Percentiles rank a stretch among this genome's conserved stretches.
These are phyloP conservation scores for Machimus atricapillus DNA, from an alignment of 2,888 invertebrate genomes.

Conservation along the genomic window DNA sequence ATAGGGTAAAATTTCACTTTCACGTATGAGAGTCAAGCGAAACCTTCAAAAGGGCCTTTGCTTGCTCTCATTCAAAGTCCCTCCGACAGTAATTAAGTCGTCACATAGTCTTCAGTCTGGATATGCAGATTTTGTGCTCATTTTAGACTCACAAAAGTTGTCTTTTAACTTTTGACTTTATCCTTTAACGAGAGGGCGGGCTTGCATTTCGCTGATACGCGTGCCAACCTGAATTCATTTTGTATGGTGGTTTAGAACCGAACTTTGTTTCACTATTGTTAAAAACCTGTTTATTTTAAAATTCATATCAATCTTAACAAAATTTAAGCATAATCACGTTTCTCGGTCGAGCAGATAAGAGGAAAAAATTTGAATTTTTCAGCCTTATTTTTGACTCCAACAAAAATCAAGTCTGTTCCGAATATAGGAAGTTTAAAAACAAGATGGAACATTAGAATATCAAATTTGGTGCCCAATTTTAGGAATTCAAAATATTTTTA, in stretches of 20 bases:
- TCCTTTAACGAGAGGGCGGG: not conserved
- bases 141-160: not conserved
- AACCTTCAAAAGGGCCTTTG: not conserved
- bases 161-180: not conserved
- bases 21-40: not conserved
- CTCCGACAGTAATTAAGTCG: not conserved
- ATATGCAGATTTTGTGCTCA: not conserved
- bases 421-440: not conserved
- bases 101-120: not conserved
- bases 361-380: too few relatives aligned
- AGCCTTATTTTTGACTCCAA: too few relatives aligned
- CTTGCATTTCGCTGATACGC: not conserved
- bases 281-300: not conserved
- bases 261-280: not conserved
- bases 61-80: not conserved
- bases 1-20: not conserved
- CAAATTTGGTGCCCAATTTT: not conserved
- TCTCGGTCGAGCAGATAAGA: too few relatives aligned
- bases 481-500: not conserved
- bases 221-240: not conserved
- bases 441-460: not conserved
- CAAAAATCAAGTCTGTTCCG: not conserved
- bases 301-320: too few relatives aligned
- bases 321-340: too few relatives aligned
- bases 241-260: not conserved